A percentile compares a stretch with the other conserved stretches of the same genome.
These are phyloP conservation scores for Eilema sororculum DNA, from an alignment of 2,888 invertebrate species.

Conservation along the genomic window DNA sequence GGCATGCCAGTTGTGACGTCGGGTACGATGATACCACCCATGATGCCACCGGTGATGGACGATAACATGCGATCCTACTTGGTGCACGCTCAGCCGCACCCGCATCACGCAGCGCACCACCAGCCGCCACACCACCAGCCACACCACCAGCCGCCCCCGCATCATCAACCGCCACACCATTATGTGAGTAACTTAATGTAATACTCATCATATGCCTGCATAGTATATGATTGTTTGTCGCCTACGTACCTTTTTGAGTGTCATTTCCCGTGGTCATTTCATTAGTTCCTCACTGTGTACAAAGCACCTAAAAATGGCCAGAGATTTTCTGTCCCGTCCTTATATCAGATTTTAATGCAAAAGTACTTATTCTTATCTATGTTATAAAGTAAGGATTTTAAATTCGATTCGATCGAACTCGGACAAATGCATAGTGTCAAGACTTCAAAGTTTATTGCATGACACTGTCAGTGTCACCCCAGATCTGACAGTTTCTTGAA, in stretches of 20 bases:
- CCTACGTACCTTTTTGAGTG: too few species aligned
- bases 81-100: conserved; percentile 86
- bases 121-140: conserved; percentile 83
- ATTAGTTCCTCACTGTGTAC: too few species aligned
- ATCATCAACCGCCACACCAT: conserved; percentile 90
- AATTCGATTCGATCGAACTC: too few species aligned
- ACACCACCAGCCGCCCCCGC: conserved; percentile 89
- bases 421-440: too few species aligned
- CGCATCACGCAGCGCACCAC: conserved; percentile 85
- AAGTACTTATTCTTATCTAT: too few species aligned
- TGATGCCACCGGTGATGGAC: conserved; percentile 97
- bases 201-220: background rate
- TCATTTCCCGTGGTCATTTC: too few species aligned
- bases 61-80: conserved; percentile 96
- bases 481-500: background rate
- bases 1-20: conserved; percentile 96
- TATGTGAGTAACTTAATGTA: conserved; percentile 86
- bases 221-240: too few species aligned
- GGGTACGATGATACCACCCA: conserved; percentile 89
- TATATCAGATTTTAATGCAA: too few species aligned
- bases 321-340: too few species aligned
- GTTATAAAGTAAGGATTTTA: too few species aligned
- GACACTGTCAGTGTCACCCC: background rate
- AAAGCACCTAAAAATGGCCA: too few species aligned
- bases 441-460: too few species aligned